These are phyloP conservation scores for Numenius arquata DNA, from an alignment of 2,113 vertebrate genomes.

Conservation along the genomic window DNA sequence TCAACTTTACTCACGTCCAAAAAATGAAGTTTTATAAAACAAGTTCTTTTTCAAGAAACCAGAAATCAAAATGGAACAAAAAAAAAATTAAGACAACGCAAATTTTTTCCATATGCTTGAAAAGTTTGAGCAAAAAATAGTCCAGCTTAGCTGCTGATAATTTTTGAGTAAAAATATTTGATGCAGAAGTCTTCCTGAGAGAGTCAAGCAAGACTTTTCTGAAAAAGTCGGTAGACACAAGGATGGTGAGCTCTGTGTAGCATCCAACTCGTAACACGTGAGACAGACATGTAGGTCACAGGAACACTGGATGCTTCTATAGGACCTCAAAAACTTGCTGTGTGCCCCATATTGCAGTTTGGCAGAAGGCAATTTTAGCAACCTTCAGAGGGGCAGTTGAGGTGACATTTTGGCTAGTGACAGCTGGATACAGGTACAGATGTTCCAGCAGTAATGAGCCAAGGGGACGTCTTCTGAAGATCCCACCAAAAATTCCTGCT, in stretches of 20 bases:
- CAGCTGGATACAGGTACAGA: neutral
- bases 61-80: neutral
- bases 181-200: fast-evolving
- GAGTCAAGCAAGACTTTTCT: neutral
- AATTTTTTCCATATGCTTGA: neutral
- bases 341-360: fast-evolving
- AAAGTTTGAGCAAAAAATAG: neutral
- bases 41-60: neutral
- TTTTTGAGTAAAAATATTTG: neutral
- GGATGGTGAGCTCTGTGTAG: neutral
- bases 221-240: neutral
- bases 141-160: neutral
- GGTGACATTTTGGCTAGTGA: neutral
- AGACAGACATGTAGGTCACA: fast-evolving
- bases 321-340: neutral
- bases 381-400: neutral
- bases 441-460: neutral
- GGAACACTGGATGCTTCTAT: fast-evolving
- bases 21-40: neutral
- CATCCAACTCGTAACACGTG: fast-evolving
- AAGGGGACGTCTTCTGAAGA: neutral
- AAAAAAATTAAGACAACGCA: fast-evolving
- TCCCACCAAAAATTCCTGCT: neutral
- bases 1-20: neutral
- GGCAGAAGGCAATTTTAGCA: neutral